Conservation (phyloP, 2,113 vertebrate genomes). For the Neoarius graeffei region DNA sequence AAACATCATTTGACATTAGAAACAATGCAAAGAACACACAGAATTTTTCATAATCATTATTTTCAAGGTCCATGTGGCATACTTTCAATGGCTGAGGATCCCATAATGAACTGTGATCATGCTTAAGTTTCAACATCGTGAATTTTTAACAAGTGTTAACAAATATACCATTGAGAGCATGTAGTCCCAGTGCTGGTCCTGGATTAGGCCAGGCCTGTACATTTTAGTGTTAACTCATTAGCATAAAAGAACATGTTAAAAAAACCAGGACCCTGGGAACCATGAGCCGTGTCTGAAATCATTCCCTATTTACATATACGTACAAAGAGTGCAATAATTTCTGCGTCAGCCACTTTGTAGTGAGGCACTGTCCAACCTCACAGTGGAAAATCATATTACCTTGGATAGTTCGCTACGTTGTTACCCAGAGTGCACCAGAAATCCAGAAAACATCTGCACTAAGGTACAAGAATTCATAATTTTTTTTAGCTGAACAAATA, state of each 20-base stretch:
- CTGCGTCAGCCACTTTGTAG: background rate
- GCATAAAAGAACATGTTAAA: background rate
- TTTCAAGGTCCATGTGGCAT: background rate
- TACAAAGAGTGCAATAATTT: background rate
- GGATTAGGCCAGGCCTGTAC: background rate
- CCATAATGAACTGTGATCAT: background rate
- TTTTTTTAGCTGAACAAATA: background rate
- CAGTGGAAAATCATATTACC: background rate
- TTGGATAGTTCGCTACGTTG: background rate
- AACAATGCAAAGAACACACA: background rate
- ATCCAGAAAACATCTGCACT: background rate
- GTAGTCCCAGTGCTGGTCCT: background rate
- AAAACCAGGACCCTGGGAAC: background rate
- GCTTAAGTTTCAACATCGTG: background rate
- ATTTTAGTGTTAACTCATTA: background rate
- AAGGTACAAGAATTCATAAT: background rate
- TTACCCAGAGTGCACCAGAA: background rate
- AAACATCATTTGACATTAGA: background rate
- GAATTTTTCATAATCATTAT: background rate
- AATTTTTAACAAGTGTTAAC: background rate
- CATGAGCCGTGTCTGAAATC: background rate
- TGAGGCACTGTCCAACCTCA: background rate
- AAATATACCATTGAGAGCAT: background rate
- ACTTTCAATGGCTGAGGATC: background rate
- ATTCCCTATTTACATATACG: background rate